phyloP scores from a whole-genome alignment of 2,113 vertebrate species.

The Rhodinocichla rosea region DNA sequence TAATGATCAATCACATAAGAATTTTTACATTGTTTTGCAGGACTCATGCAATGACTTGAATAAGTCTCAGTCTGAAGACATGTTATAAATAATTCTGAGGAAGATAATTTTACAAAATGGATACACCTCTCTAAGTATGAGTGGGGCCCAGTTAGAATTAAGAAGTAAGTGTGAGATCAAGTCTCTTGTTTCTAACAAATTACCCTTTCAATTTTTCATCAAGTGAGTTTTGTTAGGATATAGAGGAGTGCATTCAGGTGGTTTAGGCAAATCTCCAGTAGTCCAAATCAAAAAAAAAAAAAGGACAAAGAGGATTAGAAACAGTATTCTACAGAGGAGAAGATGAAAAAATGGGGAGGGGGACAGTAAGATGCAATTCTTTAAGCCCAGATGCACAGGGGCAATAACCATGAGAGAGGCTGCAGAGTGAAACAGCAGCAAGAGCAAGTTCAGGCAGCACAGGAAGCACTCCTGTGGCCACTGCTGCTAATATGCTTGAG shows the following conservation, averaged over 20 bases:
- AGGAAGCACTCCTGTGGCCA: rapidly evolving
- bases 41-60: background rate
- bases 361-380: background rate
- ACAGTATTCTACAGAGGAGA: background rate
- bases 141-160: background rate
- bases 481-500: background rate
- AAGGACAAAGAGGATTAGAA: background rate
- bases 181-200: background rate
- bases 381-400: background rate
- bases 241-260: background rate
- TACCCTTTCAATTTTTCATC: background rate
- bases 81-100: background rate
- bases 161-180: background rate
- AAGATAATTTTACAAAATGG: background rate
- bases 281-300: background rate
- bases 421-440: background rate
- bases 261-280: background rate
- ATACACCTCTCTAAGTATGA: background rate
- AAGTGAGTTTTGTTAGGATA: background rate
- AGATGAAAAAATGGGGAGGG: background rate
- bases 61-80: background rate
- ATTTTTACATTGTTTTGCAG: background rate
- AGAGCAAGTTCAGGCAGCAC: background rate
- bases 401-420: background rate
- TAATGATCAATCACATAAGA: background rate